Conservation (phyloP, 2,797 vertebrate genomes). For the Chelonia mydas region DNA sequence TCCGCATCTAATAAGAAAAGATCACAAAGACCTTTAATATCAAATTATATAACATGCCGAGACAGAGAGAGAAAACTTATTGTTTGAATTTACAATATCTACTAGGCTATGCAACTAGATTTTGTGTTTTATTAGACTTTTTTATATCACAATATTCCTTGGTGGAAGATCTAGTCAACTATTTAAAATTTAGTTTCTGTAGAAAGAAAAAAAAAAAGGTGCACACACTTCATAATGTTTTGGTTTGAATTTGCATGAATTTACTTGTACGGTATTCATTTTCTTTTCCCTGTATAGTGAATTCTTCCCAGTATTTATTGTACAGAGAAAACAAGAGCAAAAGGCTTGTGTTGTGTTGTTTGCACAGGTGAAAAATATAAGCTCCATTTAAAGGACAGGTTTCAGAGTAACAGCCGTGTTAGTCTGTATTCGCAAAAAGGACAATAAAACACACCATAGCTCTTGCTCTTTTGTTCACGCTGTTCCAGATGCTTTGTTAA, state of each 20-base stretch:
- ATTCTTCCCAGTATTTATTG: background rate
- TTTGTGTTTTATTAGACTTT: background rate
- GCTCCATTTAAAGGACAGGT: background rate
- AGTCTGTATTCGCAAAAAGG: background rate
- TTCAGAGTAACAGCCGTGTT: too few species aligned
- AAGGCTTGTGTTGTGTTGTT: background rate
- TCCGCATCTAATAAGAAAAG: background rate
- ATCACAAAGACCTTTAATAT: background rate
- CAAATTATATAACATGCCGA: background rate
- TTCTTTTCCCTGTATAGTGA: background rate
- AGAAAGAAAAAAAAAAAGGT: background rate
- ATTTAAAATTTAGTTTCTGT: background rate
- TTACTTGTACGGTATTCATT: background rate
- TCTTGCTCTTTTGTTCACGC: background rate
- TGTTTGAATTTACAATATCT: background rate
- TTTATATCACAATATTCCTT: background rate
- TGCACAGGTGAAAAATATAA: background rate
- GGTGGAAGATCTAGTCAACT: background rate
- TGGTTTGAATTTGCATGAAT: background rate
- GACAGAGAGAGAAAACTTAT: background rate
- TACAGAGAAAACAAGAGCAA: background rate
- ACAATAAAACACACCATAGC: background rate
- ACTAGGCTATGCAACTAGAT: background rate
- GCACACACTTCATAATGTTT: fast-evolving
- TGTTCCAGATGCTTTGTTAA: background rate